phyloP scores from a whole-genome alignment of 2,888 invertebrate species.

The Catocala fraxini region DNA sequence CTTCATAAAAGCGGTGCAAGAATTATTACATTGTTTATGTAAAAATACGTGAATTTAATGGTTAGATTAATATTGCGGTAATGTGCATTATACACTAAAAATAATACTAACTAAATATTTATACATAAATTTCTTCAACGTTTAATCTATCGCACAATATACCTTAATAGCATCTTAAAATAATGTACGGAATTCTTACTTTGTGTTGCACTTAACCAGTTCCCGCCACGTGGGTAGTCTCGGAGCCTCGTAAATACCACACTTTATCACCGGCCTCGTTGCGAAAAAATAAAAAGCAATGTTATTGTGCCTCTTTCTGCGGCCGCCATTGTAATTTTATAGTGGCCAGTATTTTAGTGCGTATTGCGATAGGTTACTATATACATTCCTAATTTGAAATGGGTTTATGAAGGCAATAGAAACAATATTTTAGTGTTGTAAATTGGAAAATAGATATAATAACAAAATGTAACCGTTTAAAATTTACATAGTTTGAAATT shows the following conservation, averaged over 20 bases:
- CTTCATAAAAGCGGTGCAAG: too few species aligned
- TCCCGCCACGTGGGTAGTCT: conserved; percentile 60
- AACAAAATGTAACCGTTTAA: not conserved
- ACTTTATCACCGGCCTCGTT: conserved; percentile 57
- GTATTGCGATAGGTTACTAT: conserved; percentile 21
- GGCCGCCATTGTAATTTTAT: conserved; percentile 53
- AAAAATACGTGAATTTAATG: too few species aligned
- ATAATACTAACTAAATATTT: not conserved
- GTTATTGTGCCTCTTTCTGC: conserved; percentile 54
- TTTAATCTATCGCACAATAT: not conserved
- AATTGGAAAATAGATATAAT: not conserved
- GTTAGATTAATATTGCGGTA: too few species aligned
- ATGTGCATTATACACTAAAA: too few species aligned
- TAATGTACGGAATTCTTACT: conserved; percentile 9
- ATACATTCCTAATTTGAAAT: conserved; percentile 9
- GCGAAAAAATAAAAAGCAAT: conserved; percentile 57
- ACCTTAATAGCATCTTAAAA: conserved; percentile 2
- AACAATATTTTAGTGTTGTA: not conserved
- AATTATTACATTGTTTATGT: too few species aligned
- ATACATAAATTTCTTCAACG: not conserved
- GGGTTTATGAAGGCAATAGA: not conserved
- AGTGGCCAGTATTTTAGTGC: conserved; percentile 19
- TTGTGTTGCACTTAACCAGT: conserved; percentile 26
- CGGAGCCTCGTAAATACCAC: conserved; percentile 61
- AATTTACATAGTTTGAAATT: not conserved